Base-by-base conservation (phyloP, 2,888 invertebrate species). In the Cephus pygmeus region DNA sequence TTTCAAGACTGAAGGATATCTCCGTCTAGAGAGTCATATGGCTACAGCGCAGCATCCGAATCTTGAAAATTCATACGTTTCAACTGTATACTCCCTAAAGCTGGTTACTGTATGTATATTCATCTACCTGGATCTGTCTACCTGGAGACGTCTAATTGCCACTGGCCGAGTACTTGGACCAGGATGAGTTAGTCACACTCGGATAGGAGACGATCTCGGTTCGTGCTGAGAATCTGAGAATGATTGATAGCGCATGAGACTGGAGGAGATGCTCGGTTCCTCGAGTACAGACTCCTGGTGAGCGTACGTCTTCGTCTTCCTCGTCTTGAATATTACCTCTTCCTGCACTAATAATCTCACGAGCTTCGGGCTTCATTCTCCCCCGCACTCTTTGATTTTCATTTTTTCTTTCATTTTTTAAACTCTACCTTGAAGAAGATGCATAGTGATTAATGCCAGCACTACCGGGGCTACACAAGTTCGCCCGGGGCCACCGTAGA, bases 401-500 rank as follows among this genome's bases (percentile, higher is more conserved):
- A 1, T 9, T 56, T 23, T 23, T 56, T 56, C 23, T 9, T 23
- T 33, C 4, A 33, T 15, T 36, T 36, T 23, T 56, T 40, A 9
- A 56, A 56, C 23, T 84, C 80, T 80, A 79, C 79, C 73, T 40
- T 73, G 79, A 81, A 79, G 73, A 34, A 78, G 80, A 76, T 80
- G 79, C 80, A 83, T 78, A 71, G 83, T 86, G 85, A 86, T 86
- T 86, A 86, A 86, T 86, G 76, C 76, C 74, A 31, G 69, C 69
- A 79, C 79, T 79, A 76, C 79, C 40, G 76, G 79, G 75, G 40
- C 69, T 79, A 79, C 79, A 76, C 79, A 69, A 23, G 69, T 69
- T 77, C n/a, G 79, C 79, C 76, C 76, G n/a, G 69, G 79, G 76
- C 74, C 74, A 36, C 71, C 12, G 9, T 56, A 71, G 34, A 34